phyloP scores from a whole-genome alignment of 1,140 invertebrate genomes.

The Neodiprion virginianus region DNA sequence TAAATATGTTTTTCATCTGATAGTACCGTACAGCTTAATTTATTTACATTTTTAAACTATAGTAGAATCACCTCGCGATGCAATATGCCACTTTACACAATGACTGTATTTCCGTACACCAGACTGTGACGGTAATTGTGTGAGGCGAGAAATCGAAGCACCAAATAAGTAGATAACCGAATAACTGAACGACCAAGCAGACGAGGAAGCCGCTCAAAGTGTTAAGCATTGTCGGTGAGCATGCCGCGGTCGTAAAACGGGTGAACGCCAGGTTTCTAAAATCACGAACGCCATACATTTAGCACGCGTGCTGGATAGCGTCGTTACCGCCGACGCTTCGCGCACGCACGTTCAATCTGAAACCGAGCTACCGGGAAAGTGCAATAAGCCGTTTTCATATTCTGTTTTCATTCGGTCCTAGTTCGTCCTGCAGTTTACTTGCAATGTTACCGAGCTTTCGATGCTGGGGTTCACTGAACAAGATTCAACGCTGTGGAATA shows the following conservation, averaged over 20 bases:
- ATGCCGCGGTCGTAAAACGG: neutral
- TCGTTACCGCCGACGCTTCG: neutral
- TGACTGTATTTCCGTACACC: too few relatives aligned
- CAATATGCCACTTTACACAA: too few relatives aligned
- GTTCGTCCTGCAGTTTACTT: neutral
- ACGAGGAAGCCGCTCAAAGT: neutral
- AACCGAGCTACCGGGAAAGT: neutral
- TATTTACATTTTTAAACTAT: too few relatives aligned
- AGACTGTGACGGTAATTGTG: neutral
- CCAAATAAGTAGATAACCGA: neutral
- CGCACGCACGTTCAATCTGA: neutral
- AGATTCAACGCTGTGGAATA: too few relatives aligned
- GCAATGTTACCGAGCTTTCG: neutral
- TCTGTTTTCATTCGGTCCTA: neutral
- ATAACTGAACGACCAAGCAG: neutral
- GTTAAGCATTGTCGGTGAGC: neutral
- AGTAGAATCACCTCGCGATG: too few relatives aligned
- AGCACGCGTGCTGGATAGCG: neutral
- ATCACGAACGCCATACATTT: neutral
- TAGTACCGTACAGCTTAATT: too few relatives aligned
- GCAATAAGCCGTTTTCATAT: neutral
- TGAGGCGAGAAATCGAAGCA: neutral
- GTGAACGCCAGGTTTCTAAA: neutral
- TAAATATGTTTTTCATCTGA: too few relatives aligned
- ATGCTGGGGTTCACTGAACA: too few relatives aligned